A percentile compares a stretch with the other conserved stretches of the same genome.
Conservation (phyloP, 2,888 invertebrate genomes). For the Coronaproctus castanopsis region DNA sequence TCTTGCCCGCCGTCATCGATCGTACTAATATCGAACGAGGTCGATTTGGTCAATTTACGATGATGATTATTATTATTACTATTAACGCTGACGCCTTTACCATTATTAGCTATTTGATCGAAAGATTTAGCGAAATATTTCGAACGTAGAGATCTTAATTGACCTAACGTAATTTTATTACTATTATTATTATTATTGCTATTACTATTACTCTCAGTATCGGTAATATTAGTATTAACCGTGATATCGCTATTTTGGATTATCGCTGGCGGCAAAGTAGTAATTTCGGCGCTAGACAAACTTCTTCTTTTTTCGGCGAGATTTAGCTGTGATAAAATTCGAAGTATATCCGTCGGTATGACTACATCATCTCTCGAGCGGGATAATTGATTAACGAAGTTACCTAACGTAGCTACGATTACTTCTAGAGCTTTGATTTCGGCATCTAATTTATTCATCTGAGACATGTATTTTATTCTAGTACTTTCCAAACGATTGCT, state of each 20-base stretch:
- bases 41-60: neutral
- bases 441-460: conserved; percentile 42
- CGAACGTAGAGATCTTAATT: conserved; percentile 3
- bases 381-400: conserved; percentile 46
- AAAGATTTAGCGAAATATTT: conserved; percentile 9
- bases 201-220: neutral
- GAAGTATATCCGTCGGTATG: conserved; percentile 49
- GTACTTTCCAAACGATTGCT: conserved; percentile 45
- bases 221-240: neutral
- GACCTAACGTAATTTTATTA: conserved; percentile 7
- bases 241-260: neutral
- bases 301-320: conserved; percentile 25
- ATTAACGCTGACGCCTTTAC: neutral
- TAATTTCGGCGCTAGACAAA: conserved; percentile 3
- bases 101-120: conserved; percentile 6
- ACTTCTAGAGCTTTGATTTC: conserved; percentile 53
- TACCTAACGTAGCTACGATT: conserved; percentile 47
- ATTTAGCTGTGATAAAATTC: conserved; percentile 44
- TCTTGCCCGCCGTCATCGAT: neutral
- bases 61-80: conserved; percentile 7
- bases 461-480: conserved; percentile 39
- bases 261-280: neutral
- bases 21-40: too few species aligned
- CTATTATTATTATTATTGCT: neutral
- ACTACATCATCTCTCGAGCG: conserved; percentile 39